phyloP scores from a whole-genome alignment of 2,113 vertebrate genomes.

The Nannobrachium achirus region DNA sequence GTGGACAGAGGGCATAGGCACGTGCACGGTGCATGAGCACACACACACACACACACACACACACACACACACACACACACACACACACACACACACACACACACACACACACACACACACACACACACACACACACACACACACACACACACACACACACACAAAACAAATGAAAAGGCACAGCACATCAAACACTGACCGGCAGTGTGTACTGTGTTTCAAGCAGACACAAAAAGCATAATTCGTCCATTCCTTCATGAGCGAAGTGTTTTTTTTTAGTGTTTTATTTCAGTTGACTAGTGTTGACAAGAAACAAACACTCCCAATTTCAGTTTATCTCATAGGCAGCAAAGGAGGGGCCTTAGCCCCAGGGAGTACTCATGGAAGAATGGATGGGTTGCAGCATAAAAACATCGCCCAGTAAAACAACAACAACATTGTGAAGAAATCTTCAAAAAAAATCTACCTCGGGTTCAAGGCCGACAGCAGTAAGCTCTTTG shows the following conservation, averaged over 20 bases:
- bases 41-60: slow-evolving; percentile 32
- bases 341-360: neutral
- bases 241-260: slow-evolving; percentile 47
- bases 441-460: slow-evolving; percentile 31
- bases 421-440: slow-evolving; percentile 25
- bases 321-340: neutral
- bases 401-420: slow-evolving; percentile 42
- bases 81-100: slow-evolving; percentile 11
- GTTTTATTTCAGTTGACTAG: neutral
- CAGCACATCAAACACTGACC: slow-evolving; percentile 62
- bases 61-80: slow-evolving; percentile 1
- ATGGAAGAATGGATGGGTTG: slow-evolving; percentile 48
- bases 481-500: slow-evolving; percentile 20
- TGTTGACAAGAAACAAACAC: neutral
- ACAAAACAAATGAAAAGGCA: slow-evolving; percentile 61
- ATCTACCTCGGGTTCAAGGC: slow-evolving; percentile 20
- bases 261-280: no score
- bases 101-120: slow-evolving; percentile 22
- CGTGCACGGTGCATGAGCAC: slow-evolving; percentile 28
- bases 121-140: slow-evolving; percentile 59
- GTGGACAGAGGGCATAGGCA: slow-evolving; percentile 59
- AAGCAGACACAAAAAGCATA: slow-evolving; percentile 55
- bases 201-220: slow-evolving; percentile 45
- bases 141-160: no score
- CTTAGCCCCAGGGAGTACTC: slow-evolving; percentile 8